These are phyloP conservation scores for Parnassius smintheus DNA, from an alignment of 2,888 invertebrate species.

Conservation along the genomic window DNA sequence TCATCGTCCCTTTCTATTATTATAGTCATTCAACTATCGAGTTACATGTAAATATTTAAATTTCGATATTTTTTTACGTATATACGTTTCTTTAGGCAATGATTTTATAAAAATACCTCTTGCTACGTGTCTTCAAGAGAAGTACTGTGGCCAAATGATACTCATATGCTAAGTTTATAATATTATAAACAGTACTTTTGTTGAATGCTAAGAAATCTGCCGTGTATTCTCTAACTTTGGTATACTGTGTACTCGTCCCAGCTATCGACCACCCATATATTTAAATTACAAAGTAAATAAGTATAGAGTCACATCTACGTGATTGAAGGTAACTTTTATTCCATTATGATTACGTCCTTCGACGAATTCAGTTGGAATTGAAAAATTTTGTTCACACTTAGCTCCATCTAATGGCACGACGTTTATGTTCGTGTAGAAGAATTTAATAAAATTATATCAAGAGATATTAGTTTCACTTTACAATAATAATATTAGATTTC, in stretches of 20 bases:
- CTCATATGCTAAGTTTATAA: conserved; percentile 10
- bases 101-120: conserved; percentile 79
- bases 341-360: conserved; percentile 57
- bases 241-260: conserved; percentile 73
- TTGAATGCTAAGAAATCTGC: conserved; percentile 51
- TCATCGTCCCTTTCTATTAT: conserved; percentile 47
- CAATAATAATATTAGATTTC: conserved; percentile 68
- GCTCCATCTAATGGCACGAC: conserved; percentile 56
- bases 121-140: conserved; percentile 45
- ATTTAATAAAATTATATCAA: conserved; percentile 67
- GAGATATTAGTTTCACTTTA: conserved; percentile 70
- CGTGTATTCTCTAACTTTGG: conserved; percentile 79
- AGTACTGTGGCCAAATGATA: conserved; percentile 26
- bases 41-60: conserved; percentile 73
- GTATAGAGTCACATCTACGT: conserved; percentile 56
- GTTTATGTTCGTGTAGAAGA: conserved; percentile 50
- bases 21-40: conserved; percentile 60
- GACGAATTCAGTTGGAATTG: conserved; percentile 10
- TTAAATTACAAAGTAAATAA: conserved; percentile 37
- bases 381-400: conserved; percentile 10
- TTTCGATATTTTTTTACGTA: conserved; percentile 75
- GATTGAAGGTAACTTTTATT: conserved; percentile 75
- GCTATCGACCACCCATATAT: conserved; percentile 56
- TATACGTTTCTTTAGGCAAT: conserved; percentile 77
- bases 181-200: conserved; percentile 26